phyloP scores from a whole-genome alignment of 2,113 vertebrate genomes.

The Trochalopteron elliotii region DNA sequence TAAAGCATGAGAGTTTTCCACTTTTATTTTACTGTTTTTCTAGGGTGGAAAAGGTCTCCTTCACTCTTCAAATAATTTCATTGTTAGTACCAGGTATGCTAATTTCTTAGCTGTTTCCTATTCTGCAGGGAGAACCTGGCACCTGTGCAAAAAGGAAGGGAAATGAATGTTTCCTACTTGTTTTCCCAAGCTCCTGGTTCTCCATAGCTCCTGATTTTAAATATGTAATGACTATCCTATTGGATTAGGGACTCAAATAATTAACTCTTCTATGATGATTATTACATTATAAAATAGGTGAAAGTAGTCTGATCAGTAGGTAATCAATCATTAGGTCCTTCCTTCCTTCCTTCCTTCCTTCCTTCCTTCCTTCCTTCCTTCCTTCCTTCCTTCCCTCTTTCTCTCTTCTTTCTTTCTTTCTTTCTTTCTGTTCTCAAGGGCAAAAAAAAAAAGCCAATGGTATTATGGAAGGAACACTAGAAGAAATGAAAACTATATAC shows the following conservation, averaged over 20 bases:
- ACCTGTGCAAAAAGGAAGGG: neutral
- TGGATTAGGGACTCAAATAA: neutral
- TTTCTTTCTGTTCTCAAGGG: neutral
- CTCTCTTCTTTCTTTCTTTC: neutral
- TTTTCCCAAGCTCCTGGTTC: neutral
- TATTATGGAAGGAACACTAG: neutral
- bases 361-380: neutral
- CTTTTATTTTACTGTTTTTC: neutral
- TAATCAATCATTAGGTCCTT: neutral
- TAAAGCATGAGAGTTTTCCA: neutral
- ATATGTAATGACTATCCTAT: neutral
- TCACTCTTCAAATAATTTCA: neutral
- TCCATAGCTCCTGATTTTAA: neutral
- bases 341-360: neutral
- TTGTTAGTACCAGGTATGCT: neutral
- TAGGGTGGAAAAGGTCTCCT: neutral
- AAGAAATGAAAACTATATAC: neutral
- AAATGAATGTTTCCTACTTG: neutral
- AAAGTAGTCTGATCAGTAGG: neutral
- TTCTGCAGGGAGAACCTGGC: neutral
- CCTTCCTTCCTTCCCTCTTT: neutral
- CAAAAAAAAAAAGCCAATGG: neutral
- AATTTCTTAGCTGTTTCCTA: neutral
- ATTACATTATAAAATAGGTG: neutral
- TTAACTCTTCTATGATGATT: neutral